Base-by-base conservation (phyloP, 2,797 vertebrate species). In the Pantherophis alleghaniensis region DNA sequence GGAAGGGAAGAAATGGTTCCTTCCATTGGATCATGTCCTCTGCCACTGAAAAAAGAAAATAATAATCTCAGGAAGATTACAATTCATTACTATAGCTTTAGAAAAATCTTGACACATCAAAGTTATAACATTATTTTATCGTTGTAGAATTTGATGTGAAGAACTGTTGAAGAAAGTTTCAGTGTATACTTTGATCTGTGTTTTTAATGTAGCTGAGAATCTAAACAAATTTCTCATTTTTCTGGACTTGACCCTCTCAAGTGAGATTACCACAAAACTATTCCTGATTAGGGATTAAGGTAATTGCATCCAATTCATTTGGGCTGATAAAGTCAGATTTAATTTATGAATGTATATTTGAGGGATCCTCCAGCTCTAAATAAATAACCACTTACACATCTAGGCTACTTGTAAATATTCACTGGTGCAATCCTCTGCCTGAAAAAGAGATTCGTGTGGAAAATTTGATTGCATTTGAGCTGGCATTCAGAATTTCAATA, bases 71-170 rank as follows among this genome's bases (percentile, higher is more conserved):
- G 24, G 26, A 88, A 55, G 7, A 42, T 42, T 87, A n/a, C n/a
- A n/a, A 9, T 60, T 88, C 4, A 26, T 93, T 88, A 88, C 61
- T 55, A 63, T 32, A 56, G 47, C 11, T 88, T 91, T 83, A 93
- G 66, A 83, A 86, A 86, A 91, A 74, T 24, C 20, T 60, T 60
- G 60, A 61, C 92, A 88, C 91, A 88, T 93, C 59, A 26, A 42
- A 87, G 60, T 59, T 57, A 37, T 22, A 51, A 42, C 51, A 37
- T 24, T 87, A 37, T 37, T 87, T 87, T 93, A 51, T n/a, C 5
- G 3, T 91, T 87, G 16, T 59, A 87, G 74, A 59, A 37, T 86
- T 88, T 88, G 55, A 61, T 51, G 11, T 20, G 55, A 11, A 88
- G 42, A 18, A 59, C 1, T 53, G 14, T 7, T 90, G 74, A 86